Evolutionary conservation across 30 jellyfish, hydroid and myxozoan genomes (phyloP), one percentile per base, ranked within the genome.

Genomic region (Pseudorhiza aurosa): DNA sequence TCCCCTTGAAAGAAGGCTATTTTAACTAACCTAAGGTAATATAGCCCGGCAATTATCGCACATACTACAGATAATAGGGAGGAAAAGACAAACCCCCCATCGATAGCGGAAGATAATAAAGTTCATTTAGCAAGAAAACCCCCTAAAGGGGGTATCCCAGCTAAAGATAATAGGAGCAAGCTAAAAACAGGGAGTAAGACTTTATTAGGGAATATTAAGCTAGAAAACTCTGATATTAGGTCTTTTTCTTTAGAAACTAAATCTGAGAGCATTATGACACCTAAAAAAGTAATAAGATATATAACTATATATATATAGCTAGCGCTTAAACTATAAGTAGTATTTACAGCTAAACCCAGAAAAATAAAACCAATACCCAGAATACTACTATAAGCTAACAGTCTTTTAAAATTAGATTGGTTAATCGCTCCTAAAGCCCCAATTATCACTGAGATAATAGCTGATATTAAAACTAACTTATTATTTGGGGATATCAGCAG

Each of bases 111-210:
- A 11, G 67, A 19, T 56, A 75, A 8, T 2, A 75, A 31, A 15
- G 22, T 4, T 56, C 88, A 75, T 26, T 75, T 75, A 12, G 35
- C 50, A 4, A 75, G 2, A 42, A 75, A 75, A 25, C 88, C 88
- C 29, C 47, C 80, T 15, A 75, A 58, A 2, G 88, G 88, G 18
- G 88, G 88, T 3, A 75, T 75, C 2, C 88, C 88, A 11, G 88
- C 88, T 6, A 81, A 5, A 22, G 88, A 65, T 2, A 81, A 81
- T 21, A 68, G 2, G 7, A 68, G 30, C 5, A 67, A 27, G 4
- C 49, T 39, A 6, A 58, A 33, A 4, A 79, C 1, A 1, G 32
- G 4, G 17, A 68, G 36, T 9, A 65, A 3, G 30, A 32, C 19
- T 29, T 22, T 33, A 68, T 50, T 67, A 31, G 12, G 17, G 2